These are phyloP conservation scores for Acipenser transmontanus DNA, from an alignment of 2,797 vertebrate genomes.

Conservation along the genomic window DNA sequence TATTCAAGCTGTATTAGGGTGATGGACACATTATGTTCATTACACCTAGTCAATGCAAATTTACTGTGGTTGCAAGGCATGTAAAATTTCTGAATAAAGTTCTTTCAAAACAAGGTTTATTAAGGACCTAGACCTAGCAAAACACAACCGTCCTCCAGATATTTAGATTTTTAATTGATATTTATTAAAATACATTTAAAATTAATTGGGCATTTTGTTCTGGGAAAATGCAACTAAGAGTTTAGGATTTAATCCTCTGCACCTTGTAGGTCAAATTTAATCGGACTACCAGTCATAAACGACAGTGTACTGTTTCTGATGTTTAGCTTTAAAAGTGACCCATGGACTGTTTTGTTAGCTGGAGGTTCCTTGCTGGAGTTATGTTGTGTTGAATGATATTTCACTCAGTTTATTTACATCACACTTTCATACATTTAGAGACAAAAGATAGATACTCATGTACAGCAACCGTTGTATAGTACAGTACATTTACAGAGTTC, in stretches of 20 bases:
- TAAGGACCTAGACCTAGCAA: neutral
- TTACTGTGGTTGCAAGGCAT: neutral
- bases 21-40: neutral
- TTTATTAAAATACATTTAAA: neutral
- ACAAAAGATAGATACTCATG: no score
- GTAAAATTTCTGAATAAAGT: neutral
- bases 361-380: no score
- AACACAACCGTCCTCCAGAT: neutral
- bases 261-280: neutral
- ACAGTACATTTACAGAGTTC: no score
- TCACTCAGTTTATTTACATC: no score
- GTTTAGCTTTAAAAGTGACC: no score
- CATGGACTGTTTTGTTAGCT: no score
- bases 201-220: neutral
- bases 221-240: neutral
- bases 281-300: neutral
- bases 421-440: no score
- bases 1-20: neutral
- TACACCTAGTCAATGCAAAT: neutral
- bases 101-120: neutral
- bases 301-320: no score
- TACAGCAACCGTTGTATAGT: no score
- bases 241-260: neutral
- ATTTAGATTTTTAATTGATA: neutral
- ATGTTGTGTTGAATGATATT: no score